phyloP scores from a whole-genome alignment of 2,797 vertebrate genomes.

The Leptoclinus maculatus region DNA sequence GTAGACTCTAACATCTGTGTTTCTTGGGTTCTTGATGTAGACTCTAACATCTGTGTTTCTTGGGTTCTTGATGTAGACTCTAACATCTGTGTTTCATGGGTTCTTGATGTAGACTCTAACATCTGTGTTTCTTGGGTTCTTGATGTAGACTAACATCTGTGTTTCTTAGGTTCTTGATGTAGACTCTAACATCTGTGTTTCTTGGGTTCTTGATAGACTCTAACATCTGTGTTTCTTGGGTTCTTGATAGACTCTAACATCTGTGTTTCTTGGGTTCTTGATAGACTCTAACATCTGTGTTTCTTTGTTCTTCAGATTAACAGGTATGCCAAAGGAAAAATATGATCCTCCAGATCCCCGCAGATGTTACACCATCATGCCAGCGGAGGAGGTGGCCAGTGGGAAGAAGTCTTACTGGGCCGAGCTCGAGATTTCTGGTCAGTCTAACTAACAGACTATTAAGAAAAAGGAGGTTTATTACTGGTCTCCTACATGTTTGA shows the following conservation, averaged over 20 bases:
- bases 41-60: background rate
- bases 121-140: too few species aligned
- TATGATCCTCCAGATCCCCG: constrained; percentile 99
- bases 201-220: too few species aligned
- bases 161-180: too few species aligned
- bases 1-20: too few species aligned
- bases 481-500: background rate
- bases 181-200: too few species aligned
- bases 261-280: too few species aligned
- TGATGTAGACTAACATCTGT: too few species aligned
- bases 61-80: background rate
- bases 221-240: too few species aligned
- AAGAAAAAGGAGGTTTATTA: background rate
- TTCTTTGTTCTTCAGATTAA: constrained; percentile 85
- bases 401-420: constrained; percentile 99
- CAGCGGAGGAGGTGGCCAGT: constrained; percentile 94
- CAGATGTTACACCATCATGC: constrained; percentile 99
- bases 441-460: constrained; percentile 19
- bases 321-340: constrained; percentile 99
- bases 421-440: constrained; percentile 88
- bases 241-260: too few species aligned
- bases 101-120: too few species aligned
- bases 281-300: background rate
- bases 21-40: too few species aligned
- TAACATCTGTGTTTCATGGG: too few species aligned